Percentiles rank a stretch among this genome's conserved stretches.
phyloP scores from a whole-genome alignment of 2,797 vertebrate genomes.

The Artibeus lituratus region DNA sequence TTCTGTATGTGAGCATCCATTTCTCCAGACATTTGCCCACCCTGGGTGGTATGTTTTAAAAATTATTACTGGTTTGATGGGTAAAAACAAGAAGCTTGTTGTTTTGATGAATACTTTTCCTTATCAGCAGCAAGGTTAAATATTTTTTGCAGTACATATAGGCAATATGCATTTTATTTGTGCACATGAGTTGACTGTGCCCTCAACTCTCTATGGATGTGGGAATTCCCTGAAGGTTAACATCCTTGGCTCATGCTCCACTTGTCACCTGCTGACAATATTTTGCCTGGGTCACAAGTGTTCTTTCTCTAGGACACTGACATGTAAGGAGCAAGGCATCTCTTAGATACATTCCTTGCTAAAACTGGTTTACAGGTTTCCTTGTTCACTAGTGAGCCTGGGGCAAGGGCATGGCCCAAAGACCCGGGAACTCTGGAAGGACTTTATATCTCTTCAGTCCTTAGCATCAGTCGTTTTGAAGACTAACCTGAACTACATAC shows the following conservation, averaged over 20 bases:
- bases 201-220: not conserved
- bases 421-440: not conserved
- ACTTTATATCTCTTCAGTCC: not conserved
- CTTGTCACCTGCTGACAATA: not conserved
- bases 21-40: not conserved
- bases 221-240: too few relatives aligned
- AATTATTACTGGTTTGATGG: too few relatives aligned
- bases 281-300: too few relatives aligned
- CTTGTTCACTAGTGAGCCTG: not conserved
- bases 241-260: not conserved
- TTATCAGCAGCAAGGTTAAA: too few relatives aligned
- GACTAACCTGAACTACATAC: not conserved
- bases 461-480: not conserved
- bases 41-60: not conserved
- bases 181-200: not conserved
- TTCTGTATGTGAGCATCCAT: not conserved
- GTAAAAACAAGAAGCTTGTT: too few relatives aligned
- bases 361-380: not conserved
- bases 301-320: not conserved
- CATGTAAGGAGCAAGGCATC: not conserved
- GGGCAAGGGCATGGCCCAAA: not conserved
- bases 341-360: not conserved
- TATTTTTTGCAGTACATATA: too few relatives aligned
- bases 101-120: too few relatives aligned
- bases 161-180: too few relatives aligned